These are phyloP conservation scores for Thalassaphorura encarpata DNA, from an alignment of 1,140 invertebrate species.

Conservation along the genomic window DNA sequence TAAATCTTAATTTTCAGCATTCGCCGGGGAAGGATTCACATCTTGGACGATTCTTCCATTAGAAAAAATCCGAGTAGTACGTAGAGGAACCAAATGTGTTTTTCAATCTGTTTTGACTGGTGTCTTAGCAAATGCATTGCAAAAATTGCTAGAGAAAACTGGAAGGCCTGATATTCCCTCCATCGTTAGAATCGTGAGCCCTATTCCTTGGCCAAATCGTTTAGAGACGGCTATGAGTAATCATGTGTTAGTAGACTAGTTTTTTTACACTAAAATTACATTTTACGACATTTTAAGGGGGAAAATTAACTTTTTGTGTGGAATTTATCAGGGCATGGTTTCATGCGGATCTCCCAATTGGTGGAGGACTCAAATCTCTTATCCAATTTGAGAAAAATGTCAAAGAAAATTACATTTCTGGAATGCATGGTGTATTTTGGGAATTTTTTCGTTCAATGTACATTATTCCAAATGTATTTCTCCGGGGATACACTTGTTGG, in stretches of 20 bases:
- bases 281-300: background rate
- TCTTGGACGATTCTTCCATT: constrained; percentile 19
- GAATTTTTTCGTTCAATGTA: constrained; percentile 27
- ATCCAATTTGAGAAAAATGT: constrained; percentile 26
- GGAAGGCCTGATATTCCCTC: constrained; percentile 22
- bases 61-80: constrained; percentile 26
- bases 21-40: constrained; percentile 20
- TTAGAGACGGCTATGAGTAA: constrained; percentile 15
- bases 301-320: background rate
- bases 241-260: constrained; percentile 23
- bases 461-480: constrained; percentile 20
- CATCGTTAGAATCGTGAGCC: constrained; percentile 24
- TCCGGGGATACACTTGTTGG: constrained; percentile 26
- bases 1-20: constrained; percentile 8
- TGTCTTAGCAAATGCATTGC: constrained; percentile 22
- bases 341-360: constrained; percentile 23
- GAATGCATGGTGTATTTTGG: constrained; percentile 31
- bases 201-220: constrained; percentile 28
- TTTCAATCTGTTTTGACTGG: constrained; percentile 26
- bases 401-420: constrained; percentile 22
- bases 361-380: constrained; percentile 18
- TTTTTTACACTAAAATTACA: background rate
- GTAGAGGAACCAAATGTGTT: constrained; percentile 18
- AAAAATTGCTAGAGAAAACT: constrained; percentile 14
- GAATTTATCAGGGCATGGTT: constrained; percentile 25